These are phyloP conservation scores for Solenodon paradoxus DNA, from an alignment of 2,113 vertebrate species.

Conservation along the genomic window DNA sequence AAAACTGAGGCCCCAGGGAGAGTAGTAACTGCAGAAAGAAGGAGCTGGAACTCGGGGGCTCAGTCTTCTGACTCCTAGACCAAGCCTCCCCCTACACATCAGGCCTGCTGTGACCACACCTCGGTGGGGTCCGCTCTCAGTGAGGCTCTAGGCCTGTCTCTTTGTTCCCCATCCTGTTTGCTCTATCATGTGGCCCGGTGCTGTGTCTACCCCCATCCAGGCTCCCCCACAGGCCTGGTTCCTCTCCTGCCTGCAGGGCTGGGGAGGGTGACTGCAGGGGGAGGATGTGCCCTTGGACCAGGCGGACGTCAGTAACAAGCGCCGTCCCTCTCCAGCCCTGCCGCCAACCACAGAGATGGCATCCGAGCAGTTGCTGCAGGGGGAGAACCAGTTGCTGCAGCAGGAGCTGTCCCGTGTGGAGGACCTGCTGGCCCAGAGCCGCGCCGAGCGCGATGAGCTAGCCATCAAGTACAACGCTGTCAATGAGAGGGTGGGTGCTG, in stretches of 20 bases:
- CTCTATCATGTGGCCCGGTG: neutral
- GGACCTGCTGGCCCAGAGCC: slow-evolving; percentile 94
- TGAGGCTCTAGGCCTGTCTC: neutral
- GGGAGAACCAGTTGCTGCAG: slow-evolving; percentile 94
- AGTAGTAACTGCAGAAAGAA: neutral
- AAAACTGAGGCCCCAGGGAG: neutral
- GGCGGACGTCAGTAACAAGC: neutral
- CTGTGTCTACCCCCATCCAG: neutral
- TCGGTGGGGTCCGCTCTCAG: neutral
- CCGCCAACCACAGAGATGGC: slow-evolving; percentile 85
- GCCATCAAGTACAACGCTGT: slow-evolving; percentile 95
- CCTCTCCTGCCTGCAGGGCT: neutral
- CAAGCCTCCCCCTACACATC: neutral
- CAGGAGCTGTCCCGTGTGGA: slow-evolving; percentile 92
- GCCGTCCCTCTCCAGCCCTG: slow-evolving; percentile 31
- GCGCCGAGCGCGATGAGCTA: slow-evolving; percentile 93
- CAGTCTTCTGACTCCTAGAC: neutral
- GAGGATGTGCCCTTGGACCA: neutral
- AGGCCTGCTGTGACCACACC: neutral
- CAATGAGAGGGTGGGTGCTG: slow-evolving; percentile 91
- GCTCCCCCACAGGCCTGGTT: neutral
- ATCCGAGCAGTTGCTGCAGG: slow-evolving; percentile 91
- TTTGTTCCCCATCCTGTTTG: neutral
- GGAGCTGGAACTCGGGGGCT: neutral
- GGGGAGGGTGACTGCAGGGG: neutral